Conservation (phyloP, 1,140 invertebrate species). For the Ceratoteleas bidentatus region DNA sequence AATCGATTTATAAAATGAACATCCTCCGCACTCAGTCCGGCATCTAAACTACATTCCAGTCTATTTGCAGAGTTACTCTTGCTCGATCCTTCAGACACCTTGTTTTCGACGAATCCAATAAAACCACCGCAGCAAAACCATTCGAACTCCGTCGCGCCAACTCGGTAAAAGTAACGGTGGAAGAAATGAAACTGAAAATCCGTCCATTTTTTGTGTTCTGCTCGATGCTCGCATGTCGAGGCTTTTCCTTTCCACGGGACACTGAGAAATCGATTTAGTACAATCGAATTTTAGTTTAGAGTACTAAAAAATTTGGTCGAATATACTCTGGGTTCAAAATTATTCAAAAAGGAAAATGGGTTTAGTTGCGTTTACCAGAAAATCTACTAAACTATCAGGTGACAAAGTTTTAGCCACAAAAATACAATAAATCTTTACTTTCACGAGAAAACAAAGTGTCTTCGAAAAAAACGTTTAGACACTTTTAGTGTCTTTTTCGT, state of each 20-base stretch:
- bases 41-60: constrained; percentile 17
- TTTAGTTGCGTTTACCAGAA: too few relatives aligned
- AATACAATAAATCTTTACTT: too few relatives aligned
- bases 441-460: too few relatives aligned
- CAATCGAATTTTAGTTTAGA: not conserved
- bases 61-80: not conserved
- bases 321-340: too few relatives aligned
- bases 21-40: constrained; percentile 12
- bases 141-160: constrained; percentile 15
- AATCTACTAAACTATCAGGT: too few relatives aligned
- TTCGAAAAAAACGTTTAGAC: too few relatives aligned
- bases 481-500: too few relatives aligned
- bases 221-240: not conserved
- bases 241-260: constrained; percentile 32
- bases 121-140: constrained; percentile 19
- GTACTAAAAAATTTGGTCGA: too few relatives aligned
- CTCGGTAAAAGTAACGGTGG: constrained; percentile 40
- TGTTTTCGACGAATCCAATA: constrained; percentile 15
- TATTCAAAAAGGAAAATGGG: too few relatives aligned
- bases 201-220: constrained; percentile 19
- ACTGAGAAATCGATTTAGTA: not conserved
- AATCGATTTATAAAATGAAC: constrained; percentile 18
- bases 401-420: too few relatives aligned
- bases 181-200: constrained; percentile 50
- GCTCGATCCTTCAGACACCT: constrained; percentile 18